Evolutionary conservation across 2,797 vertebrate species (phyloP).

Genomic region (Paramormyrops hopkinsi): DNA sequence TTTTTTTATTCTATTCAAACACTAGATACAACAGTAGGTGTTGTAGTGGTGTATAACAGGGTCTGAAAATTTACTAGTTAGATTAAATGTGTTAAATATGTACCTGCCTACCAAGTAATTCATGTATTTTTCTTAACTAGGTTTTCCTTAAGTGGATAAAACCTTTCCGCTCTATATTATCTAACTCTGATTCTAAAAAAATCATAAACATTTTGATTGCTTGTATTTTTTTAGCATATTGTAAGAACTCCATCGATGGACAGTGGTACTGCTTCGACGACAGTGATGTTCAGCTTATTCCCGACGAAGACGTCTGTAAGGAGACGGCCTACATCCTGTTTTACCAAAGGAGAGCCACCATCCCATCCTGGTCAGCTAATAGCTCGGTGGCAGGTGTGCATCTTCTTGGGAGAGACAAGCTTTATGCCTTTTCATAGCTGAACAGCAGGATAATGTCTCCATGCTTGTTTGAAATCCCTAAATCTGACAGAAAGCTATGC

Average conservation of each 20-base stretch:
- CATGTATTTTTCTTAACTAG: background rate
- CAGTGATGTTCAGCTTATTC: conserved; percentile 85
- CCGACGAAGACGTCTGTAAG: conserved; percentile 89
- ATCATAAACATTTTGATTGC: background rate
- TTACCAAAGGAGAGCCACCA: conserved; percentile 89
- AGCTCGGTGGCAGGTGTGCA: conserved; percentile 89
- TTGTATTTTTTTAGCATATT: conserved; percentile 67
- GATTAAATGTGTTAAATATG: background rate
- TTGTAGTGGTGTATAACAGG: background rate
- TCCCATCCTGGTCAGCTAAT: conserved; percentile 96
- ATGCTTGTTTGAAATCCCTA: background rate
- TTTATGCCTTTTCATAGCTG: background rate
- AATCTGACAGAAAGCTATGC: background rate
- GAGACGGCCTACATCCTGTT: conserved; percentile 93
- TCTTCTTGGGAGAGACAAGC: background rate
- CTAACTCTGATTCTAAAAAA: background rate
- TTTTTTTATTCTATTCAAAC: background rate
- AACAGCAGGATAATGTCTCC: background rate
- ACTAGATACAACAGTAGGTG: background rate
- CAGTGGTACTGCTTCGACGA: conserved; percentile 99
- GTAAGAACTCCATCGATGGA: conserved; percentile 95
- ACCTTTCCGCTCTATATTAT: background rate
- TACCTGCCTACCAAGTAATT: background rate
- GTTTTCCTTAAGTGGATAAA: background rate
- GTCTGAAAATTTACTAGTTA: background rate